Evolutionary conservation across 2,797 vertebrate genomes (phyloP).

Genomic region (Lindbergichthys nudifrons): DNA sequence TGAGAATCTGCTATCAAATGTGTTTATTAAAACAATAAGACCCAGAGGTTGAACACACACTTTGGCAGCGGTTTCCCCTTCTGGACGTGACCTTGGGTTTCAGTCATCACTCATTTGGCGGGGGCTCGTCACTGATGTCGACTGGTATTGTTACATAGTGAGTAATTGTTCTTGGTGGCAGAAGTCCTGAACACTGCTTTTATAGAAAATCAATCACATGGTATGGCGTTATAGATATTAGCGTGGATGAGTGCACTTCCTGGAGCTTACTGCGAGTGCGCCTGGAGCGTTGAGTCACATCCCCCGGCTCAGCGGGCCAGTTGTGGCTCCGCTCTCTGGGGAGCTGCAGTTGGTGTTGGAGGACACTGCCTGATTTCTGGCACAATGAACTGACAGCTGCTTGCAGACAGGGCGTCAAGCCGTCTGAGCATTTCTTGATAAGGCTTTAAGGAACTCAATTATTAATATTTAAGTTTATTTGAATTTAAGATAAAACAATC

Average conservation of each 20-base stretch:
- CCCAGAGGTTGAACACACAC: constrained; percentile 51
- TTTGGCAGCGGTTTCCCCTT: constrained; percentile 59
- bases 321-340: constrained; percentile 74
- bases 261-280: constrained; percentile 60
- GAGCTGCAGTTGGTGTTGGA: constrained; percentile 82
- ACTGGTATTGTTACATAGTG: constrained; percentile 44
- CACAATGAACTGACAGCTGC: constrained; percentile 80
- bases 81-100: constrained; percentile 68
- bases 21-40: constrained; percentile 64
- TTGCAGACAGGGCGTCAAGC: constrained; percentile 70
- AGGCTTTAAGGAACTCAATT: constrained; percentile 47
- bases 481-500: neutral
- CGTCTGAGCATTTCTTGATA: constrained; percentile 73
- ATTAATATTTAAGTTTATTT: constrained; percentile 6
- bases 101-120: constrained; percentile 68
- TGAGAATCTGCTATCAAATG: constrained; percentile 50
- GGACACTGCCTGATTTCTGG: constrained; percentile 76
- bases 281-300: constrained; percentile 71
- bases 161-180: constrained; percentile 67
- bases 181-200: constrained; percentile 51
- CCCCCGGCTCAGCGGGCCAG: constrained; percentile 70
- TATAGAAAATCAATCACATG: constrained; percentile 52
- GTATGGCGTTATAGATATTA: constrained; percentile 57
- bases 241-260: constrained; percentile 68
- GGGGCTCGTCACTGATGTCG: constrained; percentile 46